A percentile compares a stretch with the other conserved stretches of the same genome.
Conservation (phyloP, 1,140 invertebrate species). For the Aphaenogaster floridana region DNA sequence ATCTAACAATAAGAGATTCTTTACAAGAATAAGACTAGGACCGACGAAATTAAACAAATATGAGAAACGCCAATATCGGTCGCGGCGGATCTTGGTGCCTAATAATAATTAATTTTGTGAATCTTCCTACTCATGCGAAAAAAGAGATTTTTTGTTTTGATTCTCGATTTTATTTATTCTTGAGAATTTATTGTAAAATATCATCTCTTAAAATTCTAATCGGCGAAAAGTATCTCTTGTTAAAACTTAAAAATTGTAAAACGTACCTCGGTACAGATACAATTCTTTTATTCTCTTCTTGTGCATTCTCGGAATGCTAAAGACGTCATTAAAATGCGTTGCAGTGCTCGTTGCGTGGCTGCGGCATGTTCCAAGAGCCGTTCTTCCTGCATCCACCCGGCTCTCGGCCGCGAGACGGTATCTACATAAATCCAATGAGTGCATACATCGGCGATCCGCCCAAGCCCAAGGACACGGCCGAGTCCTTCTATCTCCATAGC, state of each 20-base stretch:
- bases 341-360: constrained; percentile 82
- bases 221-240: too few species aligned
- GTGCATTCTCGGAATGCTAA: neutral
- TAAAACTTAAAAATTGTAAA: too few species aligned
- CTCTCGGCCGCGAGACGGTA: constrained; percentile 90
- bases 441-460: constrained; percentile 80
- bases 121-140: too few species aligned
- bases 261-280: neutral
- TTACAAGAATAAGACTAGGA: too few species aligned
- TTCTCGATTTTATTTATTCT: too few species aligned
- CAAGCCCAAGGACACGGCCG: constrained; percentile 84
- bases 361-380: constrained; percentile 86
- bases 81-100: too few species aligned
- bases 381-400: constrained; percentile 86
- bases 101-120: too few species aligned
- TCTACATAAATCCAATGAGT: constrained; percentile 94
- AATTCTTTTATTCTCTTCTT: neutral
- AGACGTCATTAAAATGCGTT: constrained; percentile 22
- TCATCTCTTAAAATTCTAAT: neutral
- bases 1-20: neutral
- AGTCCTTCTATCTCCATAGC: constrained; percentile 95
- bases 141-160: too few species aligned
- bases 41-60: too few species aligned
- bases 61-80: too few species aligned
- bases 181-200: neutral